Conservation (phyloP, 2,888 invertebrate genomes). For the Microplitis deprimator region DNA sequence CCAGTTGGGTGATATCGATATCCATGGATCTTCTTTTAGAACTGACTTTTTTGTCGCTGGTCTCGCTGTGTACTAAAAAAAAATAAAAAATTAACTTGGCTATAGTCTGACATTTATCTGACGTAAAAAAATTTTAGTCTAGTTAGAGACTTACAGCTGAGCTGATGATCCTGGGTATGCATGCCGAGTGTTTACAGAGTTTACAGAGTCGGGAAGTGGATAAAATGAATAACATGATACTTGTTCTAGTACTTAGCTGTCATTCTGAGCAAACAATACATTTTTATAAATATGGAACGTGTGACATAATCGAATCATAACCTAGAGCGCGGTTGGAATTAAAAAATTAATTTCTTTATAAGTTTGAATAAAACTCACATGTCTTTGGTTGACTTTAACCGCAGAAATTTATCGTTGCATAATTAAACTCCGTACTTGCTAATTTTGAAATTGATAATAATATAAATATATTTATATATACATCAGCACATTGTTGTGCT, state of each 20-base stretch:
- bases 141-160: conserved; percentile 54
- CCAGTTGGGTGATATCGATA: conserved; percentile 48
- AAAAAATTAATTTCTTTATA: no score
- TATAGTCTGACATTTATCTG: background rate
- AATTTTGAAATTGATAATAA: no score
- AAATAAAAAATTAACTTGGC: conserved; percentile 8
- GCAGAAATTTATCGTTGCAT: no score
- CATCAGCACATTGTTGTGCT: no score
- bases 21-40: conserved; percentile 50
- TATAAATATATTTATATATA: no score
- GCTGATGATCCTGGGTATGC: conserved; percentile 55
- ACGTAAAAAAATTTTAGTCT: conserved; percentile 11
- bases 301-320: background rate
- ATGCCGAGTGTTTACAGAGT: conserved; percentile 58
- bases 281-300: background rate
- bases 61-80: conserved; percentile 58
- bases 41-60: conserved; percentile 48
- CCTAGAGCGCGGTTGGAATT: background rate
- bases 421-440: no score
- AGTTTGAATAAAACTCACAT: no score
- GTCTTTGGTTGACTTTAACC: no score
- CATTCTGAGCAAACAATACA: conserved; percentile 50
- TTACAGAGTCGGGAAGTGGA: conserved; percentile 56
- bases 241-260: conserved; percentile 43
- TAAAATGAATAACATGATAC: conserved; percentile 64